Conservation (phyloP, 2,797 vertebrate species). For the Pachyuromys duprasi region DNA sequence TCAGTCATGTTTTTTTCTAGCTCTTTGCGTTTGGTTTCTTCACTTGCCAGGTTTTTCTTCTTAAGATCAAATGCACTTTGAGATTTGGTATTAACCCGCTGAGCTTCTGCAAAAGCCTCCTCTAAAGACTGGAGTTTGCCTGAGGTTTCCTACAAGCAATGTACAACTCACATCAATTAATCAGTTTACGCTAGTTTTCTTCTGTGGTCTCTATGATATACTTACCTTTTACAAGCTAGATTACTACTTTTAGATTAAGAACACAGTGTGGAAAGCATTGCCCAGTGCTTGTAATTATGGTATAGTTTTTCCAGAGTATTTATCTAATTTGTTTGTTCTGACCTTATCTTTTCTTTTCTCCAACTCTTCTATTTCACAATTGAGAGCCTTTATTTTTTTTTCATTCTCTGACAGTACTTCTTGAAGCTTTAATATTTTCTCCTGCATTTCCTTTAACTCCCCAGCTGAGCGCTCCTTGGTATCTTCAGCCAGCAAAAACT, state of each 20-base stretch:
- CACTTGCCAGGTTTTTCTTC: constrained; percentile 93
- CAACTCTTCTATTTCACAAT: constrained; percentile 91
- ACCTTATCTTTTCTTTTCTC: constrained; percentile 94
- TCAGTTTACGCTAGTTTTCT: neutral
- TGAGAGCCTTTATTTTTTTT: constrained; percentile 89
- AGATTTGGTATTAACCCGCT: constrained; percentile 92
- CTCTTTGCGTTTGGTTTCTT: constrained; percentile 92
- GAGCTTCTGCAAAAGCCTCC: constrained; percentile 90
- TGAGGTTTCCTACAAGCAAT: constrained; percentile 89
- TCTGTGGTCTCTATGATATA: neutral
- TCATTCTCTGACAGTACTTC: constrained; percentile 90
- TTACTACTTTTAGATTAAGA: constrained; percentile 20
- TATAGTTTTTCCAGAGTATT: neutral
- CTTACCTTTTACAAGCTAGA: constrained; percentile 4
- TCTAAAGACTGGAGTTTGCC: constrained; percentile 90
- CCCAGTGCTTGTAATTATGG: neutral
- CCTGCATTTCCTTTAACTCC: constrained; percentile 91
- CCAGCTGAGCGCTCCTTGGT: constrained; percentile 90
- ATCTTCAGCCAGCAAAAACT: constrained; percentile 94
- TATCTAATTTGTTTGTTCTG: constrained; percentile 50
- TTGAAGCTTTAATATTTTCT: constrained; percentile 88
- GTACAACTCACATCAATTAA: neutral
- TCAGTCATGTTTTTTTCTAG: constrained; percentile 93
- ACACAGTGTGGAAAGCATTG: neutral
- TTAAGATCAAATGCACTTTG: constrained; percentile 94